Evolutionary conservation across 2,888 invertebrate genomes (phyloP).

Genomic region (Mimas tiliae): DNA sequence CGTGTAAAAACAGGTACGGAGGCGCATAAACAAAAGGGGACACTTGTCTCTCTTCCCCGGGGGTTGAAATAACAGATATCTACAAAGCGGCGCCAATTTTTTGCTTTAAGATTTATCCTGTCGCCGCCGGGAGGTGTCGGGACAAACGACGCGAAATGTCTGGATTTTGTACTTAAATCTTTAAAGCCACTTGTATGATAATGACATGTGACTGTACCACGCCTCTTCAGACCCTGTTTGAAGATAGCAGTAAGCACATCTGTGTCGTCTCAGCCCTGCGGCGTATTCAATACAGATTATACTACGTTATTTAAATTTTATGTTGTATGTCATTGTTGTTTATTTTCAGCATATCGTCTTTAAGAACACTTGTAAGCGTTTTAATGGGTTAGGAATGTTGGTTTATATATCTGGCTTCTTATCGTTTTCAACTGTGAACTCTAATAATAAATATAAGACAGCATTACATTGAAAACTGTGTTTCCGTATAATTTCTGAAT

Average conservation of each 20-base stretch:
- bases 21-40: slow-evolving; percentile 60
- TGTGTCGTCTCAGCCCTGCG: slow-evolving; percentile 8
- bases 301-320: slow-evolving; percentile 25
- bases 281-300: background rate
- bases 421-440: too few species aligned
- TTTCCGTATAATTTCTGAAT: too few species aligned
- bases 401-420: too few species aligned
- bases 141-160: slow-evolving; percentile 78
- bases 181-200: slow-evolving; percentile 57
- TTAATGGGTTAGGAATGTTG: too few species aligned
- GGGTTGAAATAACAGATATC: slow-evolving; percentile 50
- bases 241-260: slow-evolving; percentile 29
- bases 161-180: slow-evolving; percentile 72
- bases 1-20: slow-evolving; percentile 63
- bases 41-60: slow-evolving; percentile 65
- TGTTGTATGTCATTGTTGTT: background rate
- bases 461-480: too few species aligned
- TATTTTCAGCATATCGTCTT: background rate
- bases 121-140: slow-evolving; percentile 66
- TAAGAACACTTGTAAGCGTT: too few species aligned
- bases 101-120: slow-evolving; percentile 48
- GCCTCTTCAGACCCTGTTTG: slow-evolving; percentile 38
- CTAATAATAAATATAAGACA: too few species aligned
- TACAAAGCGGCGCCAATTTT: slow-evolving; percentile 79
- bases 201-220: slow-evolving; percentile 48